These are phyloP conservation scores for Bibio marci DNA, from an alignment of 2,888 invertebrate genomes.

Conservation along the genomic window DNA sequence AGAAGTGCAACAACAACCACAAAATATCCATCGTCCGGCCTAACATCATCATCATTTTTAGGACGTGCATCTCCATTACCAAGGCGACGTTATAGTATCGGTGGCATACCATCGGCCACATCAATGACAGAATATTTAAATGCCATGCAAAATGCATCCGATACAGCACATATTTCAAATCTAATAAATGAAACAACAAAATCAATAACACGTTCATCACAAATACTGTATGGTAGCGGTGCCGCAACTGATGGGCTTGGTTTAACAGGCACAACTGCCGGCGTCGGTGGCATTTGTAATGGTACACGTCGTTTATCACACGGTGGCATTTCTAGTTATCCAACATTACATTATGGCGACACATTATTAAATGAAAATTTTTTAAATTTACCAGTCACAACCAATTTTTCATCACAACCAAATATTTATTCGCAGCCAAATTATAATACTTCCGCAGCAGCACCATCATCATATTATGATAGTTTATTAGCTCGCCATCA, in stretches of 20 bases:
- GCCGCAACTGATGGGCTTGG: neutral
- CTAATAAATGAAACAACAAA: constrained; percentile 29
- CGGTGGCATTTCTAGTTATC: constrained; percentile 26
- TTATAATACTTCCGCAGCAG: constrained; percentile 3
- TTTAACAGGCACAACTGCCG: no score
- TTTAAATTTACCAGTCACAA: constrained; percentile 26
- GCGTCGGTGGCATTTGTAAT: no score
- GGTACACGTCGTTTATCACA: constrained; percentile 17
- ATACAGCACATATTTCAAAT: constrained; percentile 26
- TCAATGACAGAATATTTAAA: constrained; percentile 24
- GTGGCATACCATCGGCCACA: constrained; percentile 26
- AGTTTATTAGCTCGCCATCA: constrained; percentile 12
- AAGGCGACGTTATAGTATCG: constrained; percentile 27
- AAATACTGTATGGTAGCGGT: constrained; percentile 19
- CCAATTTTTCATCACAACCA: constrained; percentile 28
- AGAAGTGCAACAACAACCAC: constrained; percentile 1
- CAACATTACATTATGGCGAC: constrained; percentile 24
- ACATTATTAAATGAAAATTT: constrained; percentile 16
- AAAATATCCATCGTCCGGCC: neutral
- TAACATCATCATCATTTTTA: constrained; percentile 5
- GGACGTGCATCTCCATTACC: constrained; percentile 14
- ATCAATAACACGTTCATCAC: constrained; percentile 29
- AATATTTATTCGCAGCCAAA: constrained; percentile 19
- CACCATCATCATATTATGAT: constrained; percentile 3
- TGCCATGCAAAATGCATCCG: constrained; percentile 4